These are phyloP conservation scores for Xestia xanthographa DNA, from an alignment of 2,888 invertebrate genomes.

Conservation along the genomic window DNA sequence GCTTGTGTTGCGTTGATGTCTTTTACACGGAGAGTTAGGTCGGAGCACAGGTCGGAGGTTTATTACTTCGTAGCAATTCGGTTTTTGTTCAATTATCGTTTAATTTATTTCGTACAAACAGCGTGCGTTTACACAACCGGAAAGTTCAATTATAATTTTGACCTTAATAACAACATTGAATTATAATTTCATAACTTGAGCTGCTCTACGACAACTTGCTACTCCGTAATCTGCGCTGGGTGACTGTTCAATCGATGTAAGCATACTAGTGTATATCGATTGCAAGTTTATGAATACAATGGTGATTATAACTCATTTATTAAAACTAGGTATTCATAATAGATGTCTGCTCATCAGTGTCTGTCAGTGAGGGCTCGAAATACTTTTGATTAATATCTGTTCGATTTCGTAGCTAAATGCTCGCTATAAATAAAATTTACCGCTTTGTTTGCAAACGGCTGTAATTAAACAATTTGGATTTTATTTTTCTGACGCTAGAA, in stretches of 20 bases:
- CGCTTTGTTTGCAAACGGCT: neutral
- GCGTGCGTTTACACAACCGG: neutral
- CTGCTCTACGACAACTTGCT: neutral
- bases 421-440: neutral
- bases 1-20: conserved; percentile 72
- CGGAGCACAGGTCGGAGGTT: neutral
- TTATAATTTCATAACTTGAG: neutral
- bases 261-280: neutral
- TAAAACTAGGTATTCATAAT: neutral
- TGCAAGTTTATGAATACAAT: neutral
- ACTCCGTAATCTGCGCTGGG: neutral
- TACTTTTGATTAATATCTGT: neutral
- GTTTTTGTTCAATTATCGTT: neutral
- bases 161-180: conserved; percentile 4
- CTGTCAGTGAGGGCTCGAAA: neutral
- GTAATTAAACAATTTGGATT: neutral
- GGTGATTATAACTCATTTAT: neutral
- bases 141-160: neutral
- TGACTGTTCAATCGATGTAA: neutral
- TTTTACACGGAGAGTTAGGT: conserved; percentile 51
- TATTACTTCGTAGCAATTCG: neutral
- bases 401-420: neutral
- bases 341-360: neutral
- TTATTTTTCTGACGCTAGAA: neutral
- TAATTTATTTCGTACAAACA: neutral